Evolutionary conservation across 2,113 vertebrate genomes (phyloP).

Genomic region (Gadus macrocephalus): DNA sequence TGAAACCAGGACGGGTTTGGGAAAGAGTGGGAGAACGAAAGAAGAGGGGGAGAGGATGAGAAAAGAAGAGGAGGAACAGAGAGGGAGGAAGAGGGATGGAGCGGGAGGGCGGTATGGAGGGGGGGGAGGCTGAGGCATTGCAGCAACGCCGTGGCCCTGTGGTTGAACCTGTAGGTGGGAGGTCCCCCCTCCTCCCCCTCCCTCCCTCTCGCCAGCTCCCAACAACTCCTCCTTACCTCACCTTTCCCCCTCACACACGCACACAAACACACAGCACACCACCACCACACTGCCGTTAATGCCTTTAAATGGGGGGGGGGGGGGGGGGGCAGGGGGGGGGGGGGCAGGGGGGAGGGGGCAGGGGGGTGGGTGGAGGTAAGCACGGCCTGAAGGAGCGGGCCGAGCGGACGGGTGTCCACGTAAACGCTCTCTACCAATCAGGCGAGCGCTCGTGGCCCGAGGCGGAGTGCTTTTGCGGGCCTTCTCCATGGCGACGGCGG

Average conservation of each 20-base stretch:
- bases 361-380: too few species aligned
- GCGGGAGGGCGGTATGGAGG: too few species aligned
- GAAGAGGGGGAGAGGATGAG: too few species aligned
- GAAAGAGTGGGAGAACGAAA: too few species aligned
- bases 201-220: neutral
- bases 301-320: too few species aligned
- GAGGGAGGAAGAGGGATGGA: neutral
- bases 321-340: constrained; percentile 25
- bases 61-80: too few species aligned
- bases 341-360: constrained; percentile 31
- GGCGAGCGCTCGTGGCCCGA: neutral
- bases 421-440: constrained; percentile 41
- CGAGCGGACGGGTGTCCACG: constrained; percentile 53
- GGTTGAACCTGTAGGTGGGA: constrained; percentile 61
- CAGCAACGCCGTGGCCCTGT: constrained; percentile 56
- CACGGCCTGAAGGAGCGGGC: constrained; percentile 53
- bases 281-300: constrained; percentile 55
- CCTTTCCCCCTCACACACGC: neutral
- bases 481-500: too few species aligned
- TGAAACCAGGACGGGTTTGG: too few species aligned
- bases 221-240: neutral
- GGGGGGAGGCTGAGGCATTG: too few species aligned
- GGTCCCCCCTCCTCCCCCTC: constrained; percentile 45
- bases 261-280: too few species aligned
- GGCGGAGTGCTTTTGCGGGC: constrained; percentile 54